A percentile compares a stretch with the other conserved stretches of the same genome.
These are phyloP conservation scores for Aselliscus stoliczkanus DNA, from an alignment of 2,797 vertebrate genomes.

Conservation along the genomic window DNA sequence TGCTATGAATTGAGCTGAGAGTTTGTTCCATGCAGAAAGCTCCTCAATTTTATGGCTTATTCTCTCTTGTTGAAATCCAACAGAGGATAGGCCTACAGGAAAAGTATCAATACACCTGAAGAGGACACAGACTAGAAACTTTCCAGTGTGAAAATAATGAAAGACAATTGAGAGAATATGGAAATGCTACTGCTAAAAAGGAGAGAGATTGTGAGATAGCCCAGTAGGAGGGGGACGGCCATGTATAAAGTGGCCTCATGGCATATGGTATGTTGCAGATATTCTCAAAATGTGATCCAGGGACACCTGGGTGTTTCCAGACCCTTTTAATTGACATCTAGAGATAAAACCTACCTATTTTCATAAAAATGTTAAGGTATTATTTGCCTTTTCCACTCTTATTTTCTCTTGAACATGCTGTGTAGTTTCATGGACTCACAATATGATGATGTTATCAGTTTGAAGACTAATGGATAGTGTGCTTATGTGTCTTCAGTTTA, in stretches of 20 bases:
- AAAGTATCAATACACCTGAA: background rate
- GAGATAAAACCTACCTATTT: background rate
- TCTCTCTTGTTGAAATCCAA: background rate
- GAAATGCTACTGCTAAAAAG: background rate
- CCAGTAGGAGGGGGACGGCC: rapidly evolving
- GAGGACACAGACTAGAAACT: background rate
- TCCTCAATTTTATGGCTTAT: background rate
- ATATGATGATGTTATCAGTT: background rate
- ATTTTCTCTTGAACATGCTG: background rate
- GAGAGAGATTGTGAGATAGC: rapidly evolving
- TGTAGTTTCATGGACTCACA: background rate
- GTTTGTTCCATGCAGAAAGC: background rate
- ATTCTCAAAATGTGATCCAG: background rate
- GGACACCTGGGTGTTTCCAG: rapidly evolving
- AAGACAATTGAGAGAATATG: background rate
- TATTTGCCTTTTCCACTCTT: background rate
- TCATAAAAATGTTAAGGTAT: background rate
- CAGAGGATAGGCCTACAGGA: background rate
- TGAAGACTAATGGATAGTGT: background rate
- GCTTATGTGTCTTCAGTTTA: background rate
- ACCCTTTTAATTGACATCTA: background rate
- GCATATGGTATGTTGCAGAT: rapidly evolving
- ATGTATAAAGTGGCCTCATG: rapidly evolving
- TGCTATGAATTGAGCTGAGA: background rate
- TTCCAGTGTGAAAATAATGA: background rate